phyloP scores from a whole-genome alignment of 2,888 invertebrate species.

The Cyrtodaria siliqua region DNA sequence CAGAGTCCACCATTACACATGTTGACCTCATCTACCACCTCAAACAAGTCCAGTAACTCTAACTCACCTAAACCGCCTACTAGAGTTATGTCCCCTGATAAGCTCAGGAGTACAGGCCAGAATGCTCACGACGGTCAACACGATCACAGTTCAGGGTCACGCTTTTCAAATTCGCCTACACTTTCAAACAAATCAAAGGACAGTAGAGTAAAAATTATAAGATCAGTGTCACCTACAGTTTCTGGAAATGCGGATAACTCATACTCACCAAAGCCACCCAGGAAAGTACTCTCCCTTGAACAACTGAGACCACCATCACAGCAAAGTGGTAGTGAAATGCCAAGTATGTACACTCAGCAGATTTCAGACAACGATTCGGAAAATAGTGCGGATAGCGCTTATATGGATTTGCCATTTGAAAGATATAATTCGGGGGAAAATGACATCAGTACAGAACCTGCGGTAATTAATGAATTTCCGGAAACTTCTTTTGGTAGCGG shows the following conservation, averaged over 20 bases:
- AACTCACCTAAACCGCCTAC: constrained; percentile 31
- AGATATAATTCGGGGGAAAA: no score
- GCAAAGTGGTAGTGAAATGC: background rate
- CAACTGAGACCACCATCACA: constrained; percentile 6
- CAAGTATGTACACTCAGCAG: no score
- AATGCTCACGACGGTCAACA: no score
- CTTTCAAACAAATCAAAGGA: no score
- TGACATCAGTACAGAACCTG: no score
- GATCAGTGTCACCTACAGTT: no score
- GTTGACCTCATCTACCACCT: constrained; percentile 12
- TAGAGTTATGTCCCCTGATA: constrained; percentile 36
- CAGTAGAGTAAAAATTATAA: no score
- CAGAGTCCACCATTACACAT: background rate
- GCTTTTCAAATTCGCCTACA: no score
- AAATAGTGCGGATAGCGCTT: no score
- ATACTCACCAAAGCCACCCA: constrained; percentile 7
- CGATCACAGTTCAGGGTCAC: constrained; percentile 23
- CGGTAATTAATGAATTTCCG: background rate
- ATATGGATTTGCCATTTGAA: no score
- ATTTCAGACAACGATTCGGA: no score
- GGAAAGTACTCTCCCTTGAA: constrained; percentile 28
- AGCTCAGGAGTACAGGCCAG: background rate
- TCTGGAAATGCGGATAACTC: background rate
- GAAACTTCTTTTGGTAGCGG: constrained; percentile 4
- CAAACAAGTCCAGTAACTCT: constrained; percentile 8